phyloP scores from a whole-genome alignment of 2,888 invertebrate species.

The Volucella inanis region DNA sequence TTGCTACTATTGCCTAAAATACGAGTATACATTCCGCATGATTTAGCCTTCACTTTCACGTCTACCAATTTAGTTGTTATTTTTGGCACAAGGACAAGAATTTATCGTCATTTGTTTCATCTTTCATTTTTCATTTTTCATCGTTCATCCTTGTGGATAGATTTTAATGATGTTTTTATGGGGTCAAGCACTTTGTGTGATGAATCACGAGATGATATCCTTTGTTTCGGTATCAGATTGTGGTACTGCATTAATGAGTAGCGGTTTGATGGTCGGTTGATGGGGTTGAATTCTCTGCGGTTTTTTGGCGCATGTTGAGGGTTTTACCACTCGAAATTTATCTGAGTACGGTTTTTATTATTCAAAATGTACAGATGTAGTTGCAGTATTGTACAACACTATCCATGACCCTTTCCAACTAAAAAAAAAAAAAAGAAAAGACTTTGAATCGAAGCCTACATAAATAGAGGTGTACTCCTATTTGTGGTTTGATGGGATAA shows the following conservation, averaged over 20 bases:
- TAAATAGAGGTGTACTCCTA: too few species aligned
- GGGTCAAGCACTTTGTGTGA: constrained; percentile 69
- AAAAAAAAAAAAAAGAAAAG: too few species aligned
- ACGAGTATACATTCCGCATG: constrained; percentile 64
- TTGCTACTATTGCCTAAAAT: not conserved
- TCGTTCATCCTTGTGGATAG: constrained; percentile 30
- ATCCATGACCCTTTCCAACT: too few species aligned
- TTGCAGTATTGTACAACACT: too few species aligned
- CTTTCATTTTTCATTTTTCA: constrained; percentile 39
- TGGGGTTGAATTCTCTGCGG: constrained; percentile 27
- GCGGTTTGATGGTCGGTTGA: constrained; percentile 42
- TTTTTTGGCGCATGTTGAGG: constrained; percentile 22
- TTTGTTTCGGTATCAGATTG: constrained; percentile 56
- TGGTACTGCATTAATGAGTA: constrained; percentile 65
- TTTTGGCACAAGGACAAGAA: constrained; percentile 74
- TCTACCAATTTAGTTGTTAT: constrained; percentile 68
- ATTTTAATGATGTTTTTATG: constrained; percentile 62
- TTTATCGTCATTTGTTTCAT: constrained; percentile 66
- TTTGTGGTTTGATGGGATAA: too few species aligned
- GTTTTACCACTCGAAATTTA: not conserved
- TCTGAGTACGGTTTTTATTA: too few species aligned
- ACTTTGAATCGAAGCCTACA: too few species aligned
- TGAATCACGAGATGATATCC: constrained; percentile 59
- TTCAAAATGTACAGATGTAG: too few species aligned
- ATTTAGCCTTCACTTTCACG: constrained; percentile 72